Percentiles rank a stretch among this genome's conserved stretches.
These are phyloP conservation scores for Cryptotis parvus DNA, from an alignment of 2,113 vertebrate genomes.

Conservation along the genomic window DNA sequence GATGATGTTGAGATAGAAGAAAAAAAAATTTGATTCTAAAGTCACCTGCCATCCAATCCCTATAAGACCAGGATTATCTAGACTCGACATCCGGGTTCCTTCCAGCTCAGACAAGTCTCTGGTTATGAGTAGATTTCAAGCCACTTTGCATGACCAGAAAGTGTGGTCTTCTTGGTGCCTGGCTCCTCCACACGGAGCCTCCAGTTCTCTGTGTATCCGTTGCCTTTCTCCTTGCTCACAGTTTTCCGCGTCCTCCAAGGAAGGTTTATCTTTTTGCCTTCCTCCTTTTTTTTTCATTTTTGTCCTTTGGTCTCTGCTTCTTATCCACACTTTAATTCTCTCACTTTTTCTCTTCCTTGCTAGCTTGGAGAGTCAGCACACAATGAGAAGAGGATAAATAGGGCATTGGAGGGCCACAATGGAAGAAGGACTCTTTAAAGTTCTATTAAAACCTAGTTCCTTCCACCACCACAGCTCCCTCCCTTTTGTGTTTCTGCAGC, in stretches of 20 bases:
- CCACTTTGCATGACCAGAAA: constrained; percentile 31
- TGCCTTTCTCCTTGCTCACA: constrained; percentile 19
- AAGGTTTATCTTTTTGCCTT: neutral
- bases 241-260: constrained; percentile 53
- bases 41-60: constrained; percentile 51
- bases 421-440: constrained; percentile 65
- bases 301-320: constrained; percentile 67
- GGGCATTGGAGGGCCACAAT: constrained; percentile 47
- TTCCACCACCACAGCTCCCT: constrained; percentile 46
- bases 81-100: neutral
- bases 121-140: constrained; percentile 50
- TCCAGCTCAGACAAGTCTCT: constrained; percentile 56
- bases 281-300: neutral
- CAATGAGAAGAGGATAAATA: constrained; percentile 73
- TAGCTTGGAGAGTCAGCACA: constrained; percentile 68
- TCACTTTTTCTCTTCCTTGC: constrained; percentile 65
- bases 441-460: constrained; percentile 66
- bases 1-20: constrained; percentile 50
- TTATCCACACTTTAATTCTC: constrained; percentile 67
- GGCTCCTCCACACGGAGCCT: constrained; percentile 11
- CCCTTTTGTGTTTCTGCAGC: constrained; percentile 53
- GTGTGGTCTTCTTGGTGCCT: neutral
- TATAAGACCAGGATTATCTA: constrained; percentile 38
- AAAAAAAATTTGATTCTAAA: constrained; percentile 39
- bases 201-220: constrained; percentile 55